These are phyloP conservation scores for Neoscelio sp. DNA, from an alignment of 2,888 invertebrate species.

Conservation along the genomic window DNA sequence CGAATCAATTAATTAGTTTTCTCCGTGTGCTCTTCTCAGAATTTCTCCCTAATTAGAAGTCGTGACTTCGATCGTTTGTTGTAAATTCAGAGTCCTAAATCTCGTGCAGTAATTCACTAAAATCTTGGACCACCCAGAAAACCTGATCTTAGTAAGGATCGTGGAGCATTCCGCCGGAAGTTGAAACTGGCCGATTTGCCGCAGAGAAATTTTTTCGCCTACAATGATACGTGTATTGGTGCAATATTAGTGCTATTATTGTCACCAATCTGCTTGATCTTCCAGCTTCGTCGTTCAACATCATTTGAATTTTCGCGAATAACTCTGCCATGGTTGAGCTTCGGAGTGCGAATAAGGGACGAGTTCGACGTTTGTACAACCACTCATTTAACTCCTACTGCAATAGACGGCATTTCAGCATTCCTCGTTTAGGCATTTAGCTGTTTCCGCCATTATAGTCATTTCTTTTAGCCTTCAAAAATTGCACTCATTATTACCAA, in stretches of 20 bases:
- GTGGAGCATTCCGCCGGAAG: slow-evolving; percentile 67
- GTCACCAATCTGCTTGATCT: slow-evolving; percentile 4
- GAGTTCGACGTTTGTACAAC: slow-evolving; percentile 24
- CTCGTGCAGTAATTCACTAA: slow-evolving; percentile 67
- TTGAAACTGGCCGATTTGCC: slow-evolving; percentile 51
- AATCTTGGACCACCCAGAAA: slow-evolving; percentile 66
- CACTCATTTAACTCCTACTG: slow-evolving; percentile 47
- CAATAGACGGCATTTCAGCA: slow-evolving; percentile 42
- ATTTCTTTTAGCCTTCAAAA: slow-evolving; percentile 31
- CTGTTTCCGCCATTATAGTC: slow-evolving; percentile 47
- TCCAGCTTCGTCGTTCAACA: slow-evolving; percentile 1
- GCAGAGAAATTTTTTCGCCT: slow-evolving; percentile 44
- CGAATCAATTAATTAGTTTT: slow-evolving; percentile 63
- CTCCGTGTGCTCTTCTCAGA: slow-evolving; percentile 41
- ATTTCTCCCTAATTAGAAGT: slow-evolving; percentile 65
- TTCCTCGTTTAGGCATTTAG: slow-evolving; percentile 44
- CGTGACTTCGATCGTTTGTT: slow-evolving; percentile 69
- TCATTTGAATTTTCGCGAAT: not conserved
- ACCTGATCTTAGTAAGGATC: slow-evolving; percentile 59
- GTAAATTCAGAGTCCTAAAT: slow-evolving; percentile 66
- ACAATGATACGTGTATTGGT: slow-evolving; percentile 26
- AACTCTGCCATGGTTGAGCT: not conserved
- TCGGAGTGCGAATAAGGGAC: slow-evolving; percentile 37
- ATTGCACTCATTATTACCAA: slow-evolving; percentile 1
- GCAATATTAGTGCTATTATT: slow-evolving; percentile 13